These are phyloP conservation scores for Polymixis flavicincta DNA, from an alignment of 2,888 invertebrate species.

Conservation along the genomic window DNA sequence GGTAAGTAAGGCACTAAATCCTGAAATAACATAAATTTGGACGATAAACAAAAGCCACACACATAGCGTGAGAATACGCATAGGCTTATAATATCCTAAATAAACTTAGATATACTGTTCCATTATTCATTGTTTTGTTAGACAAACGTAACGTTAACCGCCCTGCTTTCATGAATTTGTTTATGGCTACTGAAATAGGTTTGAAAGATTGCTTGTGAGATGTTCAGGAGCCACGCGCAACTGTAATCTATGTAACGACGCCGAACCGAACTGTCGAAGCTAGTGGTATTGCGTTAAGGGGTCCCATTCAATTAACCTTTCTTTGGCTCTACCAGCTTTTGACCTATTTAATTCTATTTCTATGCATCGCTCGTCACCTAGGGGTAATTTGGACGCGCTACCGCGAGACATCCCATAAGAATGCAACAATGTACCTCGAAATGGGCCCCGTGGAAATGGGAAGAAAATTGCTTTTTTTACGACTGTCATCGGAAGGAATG, in stretches of 20 bases:
- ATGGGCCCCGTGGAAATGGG: conserved; percentile 17
- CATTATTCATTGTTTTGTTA: conserved; percentile 63
- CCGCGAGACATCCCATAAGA: conserved; percentile 34
- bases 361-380: conserved; percentile 71
- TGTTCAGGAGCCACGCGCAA: conserved; percentile 50
- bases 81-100: neutral
- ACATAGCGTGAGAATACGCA: conserved; percentile 15
- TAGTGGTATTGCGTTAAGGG: conserved; percentile 64
- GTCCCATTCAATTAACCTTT: conserved; percentile 84
- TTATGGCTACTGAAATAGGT: conserved; percentile 67
- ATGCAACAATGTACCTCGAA: conserved; percentile 37
- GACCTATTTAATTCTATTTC: conserved; percentile 80
- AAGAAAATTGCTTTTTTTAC: conserved; percentile 45
- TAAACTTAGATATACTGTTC: conserved; percentile 19
- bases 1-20: neutral
- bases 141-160: conserved; percentile 22
- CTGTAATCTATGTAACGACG: conserved; percentile 70
- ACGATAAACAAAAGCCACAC: conserved; percentile 41
- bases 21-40: conserved; percentile 10
- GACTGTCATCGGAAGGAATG: conserved; percentile 37
- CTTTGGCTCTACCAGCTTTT: conserved; percentile 72
- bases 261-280: conserved; percentile 41
- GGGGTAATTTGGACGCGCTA: conserved; percentile 55
- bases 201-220: conserved; percentile 49
- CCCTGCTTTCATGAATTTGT: conserved; percentile 30